Base-by-base conservation (phyloP, 2,113 vertebrate genomes). In the Cacatua alba region DNA sequence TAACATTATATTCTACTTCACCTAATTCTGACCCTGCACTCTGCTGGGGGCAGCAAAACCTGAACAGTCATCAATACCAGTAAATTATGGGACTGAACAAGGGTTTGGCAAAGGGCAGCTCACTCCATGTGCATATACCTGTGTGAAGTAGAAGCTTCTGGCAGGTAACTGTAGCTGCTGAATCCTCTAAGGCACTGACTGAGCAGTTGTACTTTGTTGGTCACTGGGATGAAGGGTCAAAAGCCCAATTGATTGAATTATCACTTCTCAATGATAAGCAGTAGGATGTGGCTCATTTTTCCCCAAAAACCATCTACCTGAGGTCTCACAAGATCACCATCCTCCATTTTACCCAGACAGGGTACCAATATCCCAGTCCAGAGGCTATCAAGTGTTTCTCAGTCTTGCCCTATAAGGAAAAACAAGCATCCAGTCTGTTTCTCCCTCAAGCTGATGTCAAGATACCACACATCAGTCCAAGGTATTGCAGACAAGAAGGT, bases 71-170 rank as follows among this genome's bases (percentile, higher is more conserved):
- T 26, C 82, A 59, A 39, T 10, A 43, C 13, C n/a, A 74, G 43
- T 35, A 79, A 75, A 23, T 75, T 51, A 52, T 5, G 28, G 33
- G 41, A 37, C 26, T n/a, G 53, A 17, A 49, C 37, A 44, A 52
- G 28, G 44, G 24, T 33, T 81, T 76, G 46, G 21, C 71, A 63
- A 67, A 67, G 46, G 46, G 51, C 68, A 35, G 41, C 70, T 57
- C 41, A 9, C 15, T 25, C 9, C 37, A 7, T 0, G 6, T 33
- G 21, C 5, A 9, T 7, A 5, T 1, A 2, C 5, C 57, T 59
- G 13, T 13, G 24, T 18, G 39, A 84, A 67, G 43, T 7, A 23
- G 41, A 19, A 90, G 52, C 7, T 71, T 68, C 19, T 53, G n/a
- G 13, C 31, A n/a, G 31, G 39, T 33, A 25, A 31, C 24, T n/a